Evolutionary conservation across 2,797 vertebrate species (phyloP).

Genomic region (Sebastes aleutianus): DNA sequence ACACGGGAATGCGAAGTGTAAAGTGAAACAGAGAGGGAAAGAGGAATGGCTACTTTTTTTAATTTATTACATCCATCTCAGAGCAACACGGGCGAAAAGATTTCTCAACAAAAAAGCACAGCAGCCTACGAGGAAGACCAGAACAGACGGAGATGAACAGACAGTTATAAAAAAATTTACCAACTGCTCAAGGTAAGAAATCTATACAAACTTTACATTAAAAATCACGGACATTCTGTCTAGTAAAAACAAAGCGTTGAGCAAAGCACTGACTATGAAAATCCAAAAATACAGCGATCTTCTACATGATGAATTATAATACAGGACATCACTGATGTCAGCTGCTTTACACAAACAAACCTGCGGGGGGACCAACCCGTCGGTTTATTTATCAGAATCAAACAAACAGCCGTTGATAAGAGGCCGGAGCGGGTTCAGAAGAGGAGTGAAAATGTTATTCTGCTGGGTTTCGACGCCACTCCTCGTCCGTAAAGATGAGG

Average conservation of each 20-base stretch:
- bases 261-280: constrained; percentile 88
- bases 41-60: constrained; percentile 60
- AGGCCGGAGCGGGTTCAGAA: constrained; percentile 32
- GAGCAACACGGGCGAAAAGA: constrained; percentile 27
- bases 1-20: constrained; percentile 45
- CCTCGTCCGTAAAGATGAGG: constrained; percentile 25
- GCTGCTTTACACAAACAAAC: constrained; percentile 95
- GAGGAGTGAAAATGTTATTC: constrained; percentile 48
- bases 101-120: constrained; percentile 30
- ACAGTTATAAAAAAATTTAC: constrained; percentile 82
- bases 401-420: constrained; percentile 36
- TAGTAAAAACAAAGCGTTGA: constrained; percentile 81
- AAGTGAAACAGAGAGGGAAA: constrained; percentile 7
- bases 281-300: constrained; percentile 94
- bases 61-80: constrained; percentile 49
- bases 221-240: constrained; percentile 85
- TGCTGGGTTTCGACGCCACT: constrained; percentile 57
- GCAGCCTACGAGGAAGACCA: constrained; percentile 52
- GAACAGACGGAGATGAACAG: constrained; percentile 56
- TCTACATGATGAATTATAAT: constrained; percentile 87
- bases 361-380: constrained; percentile 63
- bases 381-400: constrained; percentile 83
- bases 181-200: constrained; percentile 93
- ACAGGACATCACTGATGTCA: constrained; percentile 99
- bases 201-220: constrained; percentile 95